Base-by-base conservation (phyloP, 1,140 invertebrate genomes). In the Lucilia sericata region DNA sequence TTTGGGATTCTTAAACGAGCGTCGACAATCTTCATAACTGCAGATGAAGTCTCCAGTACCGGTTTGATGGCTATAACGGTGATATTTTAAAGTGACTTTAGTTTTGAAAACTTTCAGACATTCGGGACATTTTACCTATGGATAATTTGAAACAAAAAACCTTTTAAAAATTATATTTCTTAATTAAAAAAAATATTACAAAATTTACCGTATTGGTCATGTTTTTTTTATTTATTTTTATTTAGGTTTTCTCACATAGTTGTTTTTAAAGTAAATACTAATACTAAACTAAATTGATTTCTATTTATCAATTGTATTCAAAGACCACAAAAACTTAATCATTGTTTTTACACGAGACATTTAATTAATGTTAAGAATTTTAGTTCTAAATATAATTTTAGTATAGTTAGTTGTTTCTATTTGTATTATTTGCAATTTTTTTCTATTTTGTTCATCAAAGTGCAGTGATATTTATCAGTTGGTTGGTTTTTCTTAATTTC, bases 1-100 rank as follows among this genome's bases (percentile, higher is more conserved):
- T 80, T 80, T 80, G 76, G 76, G 76, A 49, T 80, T 80, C 49
- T 80, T 80, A 80, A 80, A 80, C 17, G 5, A 7, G 10, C 76
- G 76, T 21, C 21, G 19, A 25, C 76, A 80, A 21, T 49, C 3
- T 0, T 47, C 8, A 12, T 49, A 2, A 4, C 2, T 9, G 42
- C 76, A 80, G 8, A 5, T 12, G 3, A 17, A 80, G 21, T n/a
- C 49, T 0, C 76, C 76, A 25, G n/a, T 19, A 2, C 76, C 76
- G 10, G 42, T n/a, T 8, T 17, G 21, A 49, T 80, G 76, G 0
- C 42, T 51, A 14, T 17, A 49, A 21, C 21, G 14, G 13, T 80
- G 76, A 21, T 80, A 80, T 9, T n/a, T n/a, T 21, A 70, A 70
- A 8, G 65, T 70, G 21, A 3, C 9, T 70, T 70, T 70, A 5